These are phyloP conservation scores for Meloidogyne floridensis DNA, from an alignment of 1,140 invertebrate species.

Conservation along the genomic window DNA sequence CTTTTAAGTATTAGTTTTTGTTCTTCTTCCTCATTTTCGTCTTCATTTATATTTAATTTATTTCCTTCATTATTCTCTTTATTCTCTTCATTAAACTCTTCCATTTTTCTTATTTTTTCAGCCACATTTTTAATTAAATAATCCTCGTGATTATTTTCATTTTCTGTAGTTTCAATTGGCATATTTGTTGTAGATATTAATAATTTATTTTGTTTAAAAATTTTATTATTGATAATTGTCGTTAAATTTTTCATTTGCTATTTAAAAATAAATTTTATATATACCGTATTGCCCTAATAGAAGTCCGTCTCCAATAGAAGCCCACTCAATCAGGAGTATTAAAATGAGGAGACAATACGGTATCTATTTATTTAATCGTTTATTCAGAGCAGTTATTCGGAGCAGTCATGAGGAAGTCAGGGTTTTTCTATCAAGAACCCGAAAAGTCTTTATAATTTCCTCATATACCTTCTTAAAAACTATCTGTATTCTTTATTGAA, in stretches of 20 bases:
- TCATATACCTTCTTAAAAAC: too few species aligned
- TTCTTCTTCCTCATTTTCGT: slow-evolving; percentile 24
- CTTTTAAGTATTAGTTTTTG: slow-evolving; percentile 21
- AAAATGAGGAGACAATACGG: too few species aligned
- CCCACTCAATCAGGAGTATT: too few species aligned
- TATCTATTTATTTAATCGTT: too few species aligned
- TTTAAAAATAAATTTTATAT: too few species aligned
- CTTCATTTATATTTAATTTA: not conserved
- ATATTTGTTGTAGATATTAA: not conserved
- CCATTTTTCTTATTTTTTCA: not conserved
- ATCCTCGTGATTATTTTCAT: not conserved
- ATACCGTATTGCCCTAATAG: too few species aligned
- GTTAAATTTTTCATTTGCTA: not conserved
- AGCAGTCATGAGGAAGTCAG: too few species aligned
- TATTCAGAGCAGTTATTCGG: too few species aligned
- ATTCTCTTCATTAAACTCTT: not conserved
- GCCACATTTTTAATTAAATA: not conserved
- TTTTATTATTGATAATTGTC: not conserved
- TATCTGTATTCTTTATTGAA: too few species aligned
- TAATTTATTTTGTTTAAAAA: not conserved
- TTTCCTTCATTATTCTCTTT: not conserved
- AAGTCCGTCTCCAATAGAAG: too few species aligned
- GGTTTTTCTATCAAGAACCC: too few species aligned
- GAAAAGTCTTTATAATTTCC: too few species aligned
- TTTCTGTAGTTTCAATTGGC: not conserved